Conservation (phyloP, 2,113 vertebrate species). For the Seriola quinqueradiata region DNA sequence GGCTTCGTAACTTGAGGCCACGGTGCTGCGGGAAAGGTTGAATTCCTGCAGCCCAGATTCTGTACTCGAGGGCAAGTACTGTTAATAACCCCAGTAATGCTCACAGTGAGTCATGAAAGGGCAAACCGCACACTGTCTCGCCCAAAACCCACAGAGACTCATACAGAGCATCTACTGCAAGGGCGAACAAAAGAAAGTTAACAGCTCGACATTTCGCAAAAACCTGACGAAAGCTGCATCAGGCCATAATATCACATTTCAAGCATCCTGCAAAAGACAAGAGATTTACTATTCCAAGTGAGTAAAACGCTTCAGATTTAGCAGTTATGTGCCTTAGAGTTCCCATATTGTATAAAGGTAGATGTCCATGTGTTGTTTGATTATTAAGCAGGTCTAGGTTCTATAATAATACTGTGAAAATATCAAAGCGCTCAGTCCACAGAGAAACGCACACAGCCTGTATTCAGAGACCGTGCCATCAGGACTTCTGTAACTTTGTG, state of each 20-base stretch:
- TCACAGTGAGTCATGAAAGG: slow-evolving; percentile 33
- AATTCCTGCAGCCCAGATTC: slow-evolving; percentile 59
- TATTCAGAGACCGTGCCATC: too few species aligned
- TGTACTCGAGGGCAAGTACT: slow-evolving; percentile 25
- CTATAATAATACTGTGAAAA: too few species aligned
- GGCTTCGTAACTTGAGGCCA: slow-evolving; percentile 29
- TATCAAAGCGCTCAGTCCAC: too few species aligned
- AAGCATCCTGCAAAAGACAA: neutral
- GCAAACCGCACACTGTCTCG: neutral
- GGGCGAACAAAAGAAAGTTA: neutral
- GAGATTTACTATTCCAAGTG: neutral
- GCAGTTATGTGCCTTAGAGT: too few species aligned
- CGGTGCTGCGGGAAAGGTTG: neutral
- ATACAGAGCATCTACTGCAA: slow-evolving; percentile 3
- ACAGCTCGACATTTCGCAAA: neutral
- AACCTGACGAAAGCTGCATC: neutral
- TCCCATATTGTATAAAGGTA: too few species aligned
- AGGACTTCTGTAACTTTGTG: too few species aligned
- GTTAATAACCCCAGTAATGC: neutral
- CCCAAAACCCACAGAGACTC: neutral
- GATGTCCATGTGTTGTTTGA: too few species aligned
- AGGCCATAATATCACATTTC: too few species aligned
- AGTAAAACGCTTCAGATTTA: too few species aligned
- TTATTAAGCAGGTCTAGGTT: too few species aligned
- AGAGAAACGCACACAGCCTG: too few species aligned